phyloP scores from a whole-genome alignment of 1,140 invertebrate genomes.

The Pogonomyrmex barbatus region DNA sequence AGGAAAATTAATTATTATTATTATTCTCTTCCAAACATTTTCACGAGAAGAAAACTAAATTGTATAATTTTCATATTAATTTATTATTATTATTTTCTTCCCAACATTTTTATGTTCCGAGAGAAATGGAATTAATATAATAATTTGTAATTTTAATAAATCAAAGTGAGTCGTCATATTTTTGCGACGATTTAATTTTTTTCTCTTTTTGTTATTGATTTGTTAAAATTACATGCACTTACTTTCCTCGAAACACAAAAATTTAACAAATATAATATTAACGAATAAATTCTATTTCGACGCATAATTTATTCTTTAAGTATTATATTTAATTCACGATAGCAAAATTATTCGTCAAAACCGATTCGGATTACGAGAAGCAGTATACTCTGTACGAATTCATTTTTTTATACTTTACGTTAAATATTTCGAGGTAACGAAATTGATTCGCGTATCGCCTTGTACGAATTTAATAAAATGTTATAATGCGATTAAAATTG shows the following conservation, averaged over 20 bases:
- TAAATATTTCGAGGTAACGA: slow-evolving; percentile 6
- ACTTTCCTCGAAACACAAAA: neutral
- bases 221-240: neutral
- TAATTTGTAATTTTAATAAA: neutral
- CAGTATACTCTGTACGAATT: neutral
- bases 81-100: neutral
- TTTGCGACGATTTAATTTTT: neutral
- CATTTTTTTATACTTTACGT: neutral
- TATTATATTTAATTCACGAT: too few species aligned
- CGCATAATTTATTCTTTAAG: neutral
- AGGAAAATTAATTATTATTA: neutral
- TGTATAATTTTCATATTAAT: neutral
- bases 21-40: neutral
- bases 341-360: neutral
- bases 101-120: neutral
- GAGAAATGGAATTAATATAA: neutral
- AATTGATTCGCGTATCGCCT: neutral
- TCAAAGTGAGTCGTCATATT: neutral
- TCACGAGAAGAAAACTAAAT: too few species aligned
- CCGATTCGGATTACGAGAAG: neutral
- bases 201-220: neutral
- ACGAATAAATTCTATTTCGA: neutral
- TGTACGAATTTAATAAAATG: neutral
- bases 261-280: neutral
- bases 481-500: neutral